Conservation (phyloP, 2,797 vertebrate genomes). For the Catostomus latipinnis region DNA sequence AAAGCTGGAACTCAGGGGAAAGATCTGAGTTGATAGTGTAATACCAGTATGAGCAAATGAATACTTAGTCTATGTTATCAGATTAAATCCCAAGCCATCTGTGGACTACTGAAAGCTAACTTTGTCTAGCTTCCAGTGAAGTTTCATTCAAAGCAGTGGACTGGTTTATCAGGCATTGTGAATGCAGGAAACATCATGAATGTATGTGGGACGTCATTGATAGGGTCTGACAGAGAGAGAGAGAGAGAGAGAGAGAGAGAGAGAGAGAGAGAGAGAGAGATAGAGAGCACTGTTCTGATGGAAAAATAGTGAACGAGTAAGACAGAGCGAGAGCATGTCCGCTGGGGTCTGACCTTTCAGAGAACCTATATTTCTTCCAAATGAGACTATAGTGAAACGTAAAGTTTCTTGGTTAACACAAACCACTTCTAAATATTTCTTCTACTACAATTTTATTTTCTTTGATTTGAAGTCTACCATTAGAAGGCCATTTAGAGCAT, state of each 20-base stretch:
- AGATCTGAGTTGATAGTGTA: conserved; percentile 65
- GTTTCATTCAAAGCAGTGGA: conserved; percentile 51
- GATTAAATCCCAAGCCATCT: conserved; percentile 52
- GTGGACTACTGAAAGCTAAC: conserved; percentile 59
- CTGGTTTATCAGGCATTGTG: conserved; percentile 51
- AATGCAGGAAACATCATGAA: conserved; percentile 67
- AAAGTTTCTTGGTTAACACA: neutral
- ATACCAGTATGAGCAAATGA: conserved; percentile 66
- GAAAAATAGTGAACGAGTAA: neutral
- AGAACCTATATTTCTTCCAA: neutral
- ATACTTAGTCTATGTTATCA: conserved; percentile 63
- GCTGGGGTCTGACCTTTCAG: neutral
- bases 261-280: conserved; percentile 26
- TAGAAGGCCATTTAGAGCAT: conserved; percentile 38
- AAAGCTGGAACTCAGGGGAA: conserved; percentile 46
- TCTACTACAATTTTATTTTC: conserved; percentile 1
- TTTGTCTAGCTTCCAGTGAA: conserved; percentile 50
- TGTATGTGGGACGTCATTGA: conserved; percentile 57
- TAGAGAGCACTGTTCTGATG: neutral
- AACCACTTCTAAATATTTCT: conserved; percentile 1
- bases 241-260: neutral
- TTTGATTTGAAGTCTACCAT: conserved; percentile 42
- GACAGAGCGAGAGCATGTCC: neutral
- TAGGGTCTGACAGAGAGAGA: conserved; percentile 31
- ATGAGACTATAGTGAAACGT: neutral